Evolutionary conservation across 2,797 vertebrate genomes (phyloP).

Genomic region (Crocodylus rhombifer): DNA sequence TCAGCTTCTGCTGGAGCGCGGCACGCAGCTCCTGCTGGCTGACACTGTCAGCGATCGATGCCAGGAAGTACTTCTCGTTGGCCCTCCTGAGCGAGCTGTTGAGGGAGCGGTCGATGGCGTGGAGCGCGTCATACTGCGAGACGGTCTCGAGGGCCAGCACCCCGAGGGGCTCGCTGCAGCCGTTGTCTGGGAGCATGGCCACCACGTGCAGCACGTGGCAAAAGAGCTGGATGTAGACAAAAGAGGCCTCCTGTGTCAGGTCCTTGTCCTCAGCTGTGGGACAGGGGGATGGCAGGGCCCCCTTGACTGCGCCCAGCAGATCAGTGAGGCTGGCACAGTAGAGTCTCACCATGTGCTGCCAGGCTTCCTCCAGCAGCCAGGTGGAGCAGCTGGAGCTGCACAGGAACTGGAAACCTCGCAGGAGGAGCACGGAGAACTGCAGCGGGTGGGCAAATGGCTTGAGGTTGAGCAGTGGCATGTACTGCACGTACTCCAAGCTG

Average conservation of each 20-base stretch:
- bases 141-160: conserved; percentile 92
- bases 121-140: conserved; percentile 86
- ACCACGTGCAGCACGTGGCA: conserved; percentile 95
- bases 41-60: conserved; percentile 87
- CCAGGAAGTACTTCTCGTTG: conserved; percentile 91
- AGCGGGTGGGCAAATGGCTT: conserved; percentile 87
- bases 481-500: conserved; percentile 94
- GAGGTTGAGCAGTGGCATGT: conserved; percentile 92
- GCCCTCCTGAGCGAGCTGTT: conserved; percentile 84
- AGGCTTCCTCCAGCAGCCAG: conserved; percentile 83
- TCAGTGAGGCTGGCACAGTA: conserved; percentile 87
- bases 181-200: conserved; percentile 88
- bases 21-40: conserved; percentile 84
- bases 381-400: conserved; percentile 79
- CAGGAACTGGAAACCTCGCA: conserved; percentile 92
- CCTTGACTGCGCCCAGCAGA: conserved; percentile 81
- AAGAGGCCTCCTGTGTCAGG: conserved; percentile 86
- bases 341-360: conserved; percentile 87
- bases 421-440: conserved; percentile 90
- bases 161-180: conserved; percentile 84
- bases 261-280: conserved; percentile 14
- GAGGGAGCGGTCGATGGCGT: conserved; percentile 79
- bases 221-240: conserved; percentile 93
- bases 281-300: conserved; percentile 22
- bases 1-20: conserved; percentile 92